phyloP scores from a whole-genome alignment of 2,888 invertebrate genomes.

The Barypeithes pellucidus region DNA sequence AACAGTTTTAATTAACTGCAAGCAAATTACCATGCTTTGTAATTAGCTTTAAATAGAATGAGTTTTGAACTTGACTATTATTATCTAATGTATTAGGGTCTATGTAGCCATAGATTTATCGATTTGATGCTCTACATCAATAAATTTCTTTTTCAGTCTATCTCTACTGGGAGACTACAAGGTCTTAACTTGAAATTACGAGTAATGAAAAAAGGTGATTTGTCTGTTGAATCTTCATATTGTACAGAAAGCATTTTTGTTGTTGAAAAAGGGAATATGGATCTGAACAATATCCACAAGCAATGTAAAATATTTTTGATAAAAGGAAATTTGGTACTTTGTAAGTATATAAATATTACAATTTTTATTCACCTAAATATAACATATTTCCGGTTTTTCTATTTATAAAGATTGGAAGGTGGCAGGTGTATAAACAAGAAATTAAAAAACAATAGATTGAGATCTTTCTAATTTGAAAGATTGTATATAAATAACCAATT shows the following conservation, averaged over 20 bases:
- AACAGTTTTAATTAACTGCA: too few species aligned
- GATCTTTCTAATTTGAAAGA: too few species aligned
- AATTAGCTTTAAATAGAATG: too few species aligned
- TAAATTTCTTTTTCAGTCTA: slow-evolving; percentile 60
- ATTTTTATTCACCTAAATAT: neutral
- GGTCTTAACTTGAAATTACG: slow-evolving; percentile 59
- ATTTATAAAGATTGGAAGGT: too few species aligned
- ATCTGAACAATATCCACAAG: slow-evolving; percentile 65
- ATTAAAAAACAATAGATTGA: too few species aligned
- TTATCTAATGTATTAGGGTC: too few species aligned
- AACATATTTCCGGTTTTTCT: neutral
- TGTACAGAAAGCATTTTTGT: slow-evolving; percentile 62
- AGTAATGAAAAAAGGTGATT: slow-evolving; percentile 61
- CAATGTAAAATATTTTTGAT: slow-evolving; percentile 60
- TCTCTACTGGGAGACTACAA: slow-evolving; percentile 63
- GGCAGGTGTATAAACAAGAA: too few species aligned
- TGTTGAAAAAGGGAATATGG: slow-evolving; percentile 62
- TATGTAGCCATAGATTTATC: too few species aligned
- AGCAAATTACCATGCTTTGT: too few species aligned
- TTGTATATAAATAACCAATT: too few species aligned
- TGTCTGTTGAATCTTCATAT: slow-evolving; percentile 64
- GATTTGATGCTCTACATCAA: too few species aligned
- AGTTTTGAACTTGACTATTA: too few species aligned
- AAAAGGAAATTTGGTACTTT: slow-evolving; percentile 62
- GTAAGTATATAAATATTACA: slow-evolving; percentile 54